These are phyloP conservation scores for Amia ocellicauda DNA, from an alignment of 2,113 vertebrate genomes.

Conservation along the genomic window DNA sequence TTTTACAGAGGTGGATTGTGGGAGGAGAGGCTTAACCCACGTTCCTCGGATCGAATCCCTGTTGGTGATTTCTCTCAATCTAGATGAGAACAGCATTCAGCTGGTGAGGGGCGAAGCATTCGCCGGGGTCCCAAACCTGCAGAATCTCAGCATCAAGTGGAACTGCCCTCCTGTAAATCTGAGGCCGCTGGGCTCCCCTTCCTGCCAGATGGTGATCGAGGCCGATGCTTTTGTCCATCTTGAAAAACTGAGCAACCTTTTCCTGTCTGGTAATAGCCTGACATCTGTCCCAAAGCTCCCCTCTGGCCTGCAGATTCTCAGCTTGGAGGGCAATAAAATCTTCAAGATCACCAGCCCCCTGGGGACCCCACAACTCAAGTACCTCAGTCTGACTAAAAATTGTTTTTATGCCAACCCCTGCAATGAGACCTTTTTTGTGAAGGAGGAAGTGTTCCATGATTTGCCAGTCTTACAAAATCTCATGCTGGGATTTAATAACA, in stretches of 20 bases:
- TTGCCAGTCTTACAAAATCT: constrained; percentile 56
- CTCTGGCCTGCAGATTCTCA: constrained; percentile 43
- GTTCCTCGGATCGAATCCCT: constrained; percentile 51
- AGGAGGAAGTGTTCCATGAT: constrained; percentile 42
- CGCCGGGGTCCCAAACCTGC: constrained; percentile 54
- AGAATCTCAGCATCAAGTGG: constrained; percentile 45
- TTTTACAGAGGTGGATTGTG: constrained; percentile 52
- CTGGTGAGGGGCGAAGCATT: constrained; percentile 40
- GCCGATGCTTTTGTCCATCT: constrained; percentile 48
- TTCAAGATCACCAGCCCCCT: constrained; percentile 43
- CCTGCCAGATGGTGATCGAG: constrained; percentile 54
- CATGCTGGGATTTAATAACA: constrained; percentile 70
- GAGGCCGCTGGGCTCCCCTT: constrained; percentile 21
- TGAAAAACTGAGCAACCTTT: constrained; percentile 41
- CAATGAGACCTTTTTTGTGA: constrained; percentile 51
- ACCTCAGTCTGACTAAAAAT: constrained; percentile 54
- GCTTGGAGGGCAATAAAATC: constrained; percentile 60
- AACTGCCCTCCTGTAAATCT: constrained; percentile 54
- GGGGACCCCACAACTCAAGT: constrained; percentile 44
- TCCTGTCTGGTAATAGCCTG: constrained; percentile 66
- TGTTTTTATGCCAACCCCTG: constrained; percentile 70
- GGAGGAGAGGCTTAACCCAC: constrained; percentile 36
- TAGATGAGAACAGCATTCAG: constrained; percentile 52
- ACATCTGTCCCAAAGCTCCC: constrained; percentile 58
- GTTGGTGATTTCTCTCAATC: constrained; percentile 46